Base-by-base conservation (phyloP, 1,140 invertebrate genomes). In the Drosophila triauraria region DNA sequence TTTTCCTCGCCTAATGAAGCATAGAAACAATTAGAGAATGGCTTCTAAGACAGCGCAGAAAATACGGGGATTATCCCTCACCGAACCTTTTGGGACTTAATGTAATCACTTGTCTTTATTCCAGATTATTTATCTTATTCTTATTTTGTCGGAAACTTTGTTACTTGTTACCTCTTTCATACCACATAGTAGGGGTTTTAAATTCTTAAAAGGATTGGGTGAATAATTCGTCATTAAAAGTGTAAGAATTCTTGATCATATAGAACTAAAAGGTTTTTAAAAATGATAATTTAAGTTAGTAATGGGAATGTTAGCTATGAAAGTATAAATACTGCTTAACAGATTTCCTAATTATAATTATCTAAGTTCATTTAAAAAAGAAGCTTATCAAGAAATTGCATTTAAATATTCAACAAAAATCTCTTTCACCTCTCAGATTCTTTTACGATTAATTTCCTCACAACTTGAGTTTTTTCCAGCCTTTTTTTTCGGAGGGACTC, bases 1-100 rank as follows among this genome's bases (percentile, higher is more conserved):
- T 15, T 40, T 40, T 47, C 30, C 38, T 23, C 27, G 67, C 38
- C 70, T 60, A 72, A 72, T 72, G 67, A 60, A 72, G 70, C 70
- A 72, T 72, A 51, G 67, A 60, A 72, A 60, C 67, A 72, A 72
- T 72, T 72, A 72, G 70, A 54, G 67, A 72, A 72, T 72, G 70
- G 67, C 54, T 72, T 60, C 67, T 51, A 72, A 72, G 70, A 51
- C 46, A 50, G 20, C 13, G 9, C 30, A 30, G 17, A 60, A 71
- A 50, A 46, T 25, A 58, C 30, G 17, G 30, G 70, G 67, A 59
- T 72, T 51, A 72, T 72, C 68, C 46, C 35, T 27, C 17, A 23
- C 57, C 44, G 32, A 62, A 40, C 43, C n/a, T 56, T 35, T 47
- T 27, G 46, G 32, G 65, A 12, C 51, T 51, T 72, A 60, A 72